These are phyloP conservation scores for Bergia sp. DNA, from an alignment of 92 coral and sea anemone species.

Conservation along the genomic window DNA sequence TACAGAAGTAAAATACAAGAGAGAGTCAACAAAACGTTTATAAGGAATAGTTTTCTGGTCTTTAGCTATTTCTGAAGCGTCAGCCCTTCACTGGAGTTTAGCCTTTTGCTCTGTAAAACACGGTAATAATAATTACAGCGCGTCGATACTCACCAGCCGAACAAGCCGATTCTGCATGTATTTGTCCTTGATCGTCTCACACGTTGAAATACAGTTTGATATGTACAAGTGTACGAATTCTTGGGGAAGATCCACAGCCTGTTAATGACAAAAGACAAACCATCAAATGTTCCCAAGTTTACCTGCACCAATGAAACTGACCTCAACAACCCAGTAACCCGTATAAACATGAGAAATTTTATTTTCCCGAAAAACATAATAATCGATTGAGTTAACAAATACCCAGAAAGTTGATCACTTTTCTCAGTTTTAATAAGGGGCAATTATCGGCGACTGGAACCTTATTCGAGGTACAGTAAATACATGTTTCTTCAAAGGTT, in stretches of 20 bases:
- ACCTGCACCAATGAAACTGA: not conserved
- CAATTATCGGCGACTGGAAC: too few species aligned
- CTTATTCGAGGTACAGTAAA: too few species aligned
- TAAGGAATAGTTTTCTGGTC: not conserved
- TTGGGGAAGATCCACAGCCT: slow-evolving; percentile 98
- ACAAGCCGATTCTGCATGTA: slow-evolving; percentile 98
- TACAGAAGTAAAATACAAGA: not conserved
- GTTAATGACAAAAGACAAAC: slow-evolving; percentile 11
- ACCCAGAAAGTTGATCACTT: too few species aligned
- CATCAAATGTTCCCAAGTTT: not conserved
- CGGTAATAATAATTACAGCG: too few species aligned
- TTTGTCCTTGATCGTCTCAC: slow-evolving; percentile 96
- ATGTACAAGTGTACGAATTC: slow-evolving; percentile 97
- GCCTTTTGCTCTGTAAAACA: too few species aligned
- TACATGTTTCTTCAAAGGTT: too few species aligned
- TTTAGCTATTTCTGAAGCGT: not conserved
- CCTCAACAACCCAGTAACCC: too few species aligned
- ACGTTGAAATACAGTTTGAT: slow-evolving; percentile 96
- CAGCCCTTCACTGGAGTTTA: too few species aligned
- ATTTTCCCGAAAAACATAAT: too few species aligned
- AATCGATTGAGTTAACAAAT: too few species aligned
- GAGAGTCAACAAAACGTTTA: not conserved
- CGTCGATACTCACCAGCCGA: slow-evolving; percentile 77
- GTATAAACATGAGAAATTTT: too few species aligned
- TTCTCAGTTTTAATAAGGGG: too few species aligned